A percentile compares a stretch with the other conserved stretches of the same genome.
Conservation (phyloP, 1,140 invertebrate genomes). For the Drosophila erecta region DNA sequence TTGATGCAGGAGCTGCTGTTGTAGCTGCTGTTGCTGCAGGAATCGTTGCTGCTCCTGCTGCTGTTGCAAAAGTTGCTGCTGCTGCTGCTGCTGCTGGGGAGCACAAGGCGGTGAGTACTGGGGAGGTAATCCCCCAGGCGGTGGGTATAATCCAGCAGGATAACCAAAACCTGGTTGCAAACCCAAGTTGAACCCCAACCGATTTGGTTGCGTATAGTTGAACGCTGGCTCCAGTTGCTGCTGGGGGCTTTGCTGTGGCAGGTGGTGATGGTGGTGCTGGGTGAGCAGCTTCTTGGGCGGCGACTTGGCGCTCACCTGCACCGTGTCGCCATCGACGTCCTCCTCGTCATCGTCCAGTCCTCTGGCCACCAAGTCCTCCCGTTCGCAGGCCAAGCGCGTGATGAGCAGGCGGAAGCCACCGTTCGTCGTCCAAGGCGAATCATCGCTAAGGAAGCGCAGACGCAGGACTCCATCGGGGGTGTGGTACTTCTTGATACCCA, state of each 20-base stretch:
- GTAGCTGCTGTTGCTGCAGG: conserved; percentile 29
- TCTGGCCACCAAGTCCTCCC: conserved; percentile 60
- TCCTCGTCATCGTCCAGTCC: conserved; percentile 35
- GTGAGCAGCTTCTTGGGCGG: conserved; percentile 50
- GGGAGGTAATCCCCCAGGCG: neutral
- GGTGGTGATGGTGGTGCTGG: conserved; percentile 38
- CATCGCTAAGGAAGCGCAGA: conserved; percentile 81
- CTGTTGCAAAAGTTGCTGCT: conserved; percentile 13
- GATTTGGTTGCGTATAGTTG: conserved; percentile 37
- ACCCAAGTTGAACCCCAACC: neutral
- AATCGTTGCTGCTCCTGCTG: conserved; percentile 22
- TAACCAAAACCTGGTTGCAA: conserved; percentile 12
- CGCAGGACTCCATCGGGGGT: conserved; percentile 85
- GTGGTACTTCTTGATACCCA: conserved; percentile 85
- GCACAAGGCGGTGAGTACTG: conserved; percentile 12
- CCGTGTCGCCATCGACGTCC: conserved; percentile 55
- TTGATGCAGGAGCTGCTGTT: conserved; percentile 24
- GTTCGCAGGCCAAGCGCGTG: conserved; percentile 84
- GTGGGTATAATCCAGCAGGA: conserved; percentile 26
- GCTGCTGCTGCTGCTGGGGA: conserved; percentile 14
- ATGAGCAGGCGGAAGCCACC: conserved; percentile 86
- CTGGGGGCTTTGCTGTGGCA: conserved; percentile 19
- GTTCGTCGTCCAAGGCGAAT: conserved; percentile 74
- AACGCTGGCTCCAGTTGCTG: conserved; percentile 19
- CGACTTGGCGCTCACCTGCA: conserved; percentile 57